Base-by-base conservation (phyloP, 2,797 vertebrate species). In the Hephaestus fuliginosus region DNA sequence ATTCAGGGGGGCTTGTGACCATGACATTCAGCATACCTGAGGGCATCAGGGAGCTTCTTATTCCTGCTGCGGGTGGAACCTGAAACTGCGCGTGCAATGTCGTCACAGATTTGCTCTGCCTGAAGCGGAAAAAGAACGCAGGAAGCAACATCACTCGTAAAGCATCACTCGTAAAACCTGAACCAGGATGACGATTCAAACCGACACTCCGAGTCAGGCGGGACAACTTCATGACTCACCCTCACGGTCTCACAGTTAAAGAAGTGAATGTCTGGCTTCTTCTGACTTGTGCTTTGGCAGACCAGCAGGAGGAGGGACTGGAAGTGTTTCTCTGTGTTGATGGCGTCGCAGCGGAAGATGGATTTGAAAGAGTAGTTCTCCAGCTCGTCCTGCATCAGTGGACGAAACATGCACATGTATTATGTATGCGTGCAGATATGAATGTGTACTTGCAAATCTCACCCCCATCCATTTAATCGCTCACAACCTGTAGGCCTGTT, bases 251-350 rank as follows among this genome's bases (percentile, higher is more conserved):
- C 94, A 39, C 96, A 96, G 91, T 93, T 96, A 89, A 97, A 97
- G 93, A 97, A 97, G 74, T 94, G 95, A 74, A 97, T 92, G 13
- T 97, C 96, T 0, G 97, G 96, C 60, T 96, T 96, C 68, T 88
- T 76, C 55, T 95, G 95, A 17, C 91, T 80, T 0, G 83, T 79
- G 28, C 95, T 89, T 83, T 97, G 96, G 84, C 96, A 97, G 60
- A 97, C 94, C 0, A 97, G 86, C 44, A 96, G 93, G 0, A 98
- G 95, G 18, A 97, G 92, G 3, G 96, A 93, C 3, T 88, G 86
- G 80, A 93, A 92, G 17, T 91, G 89, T 39, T 92, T 92, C 0
- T 95, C 93, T 0, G 88, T 88, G 67, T 76, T 62, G 1, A 97
- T 80, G 49, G 93, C 86, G 0, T 97, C 94, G 2, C 97, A 97